Base-by-base conservation (phyloP, 2,888 invertebrate species). In the Creontiades dilutus region DNA sequence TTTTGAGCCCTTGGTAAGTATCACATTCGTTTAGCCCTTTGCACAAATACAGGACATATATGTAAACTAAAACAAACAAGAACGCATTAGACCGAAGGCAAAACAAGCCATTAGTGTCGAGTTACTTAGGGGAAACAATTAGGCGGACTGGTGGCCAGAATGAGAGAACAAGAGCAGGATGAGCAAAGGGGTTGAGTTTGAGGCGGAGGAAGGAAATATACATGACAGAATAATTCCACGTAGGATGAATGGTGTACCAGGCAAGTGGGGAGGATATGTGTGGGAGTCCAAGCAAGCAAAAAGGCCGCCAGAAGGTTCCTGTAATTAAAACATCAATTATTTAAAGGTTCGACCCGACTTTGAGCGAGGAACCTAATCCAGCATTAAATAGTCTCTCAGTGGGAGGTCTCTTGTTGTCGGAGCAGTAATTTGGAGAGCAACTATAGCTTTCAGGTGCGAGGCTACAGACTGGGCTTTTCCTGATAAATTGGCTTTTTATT, bases 21-120 rank as follows among this genome's bases (percentile, higher is more conserved):
- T 9, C 57, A 2, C 19, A 57, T 37, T n/a, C 37, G 37, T 37
- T 7, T 37, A 37, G 3, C 7, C 37, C 7, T 7, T 37, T 4
- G 37, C 37, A 37, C 37, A 37, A 37, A 37, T 37, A 37, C 7
- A 37, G 37, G 37, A 52, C 16, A 52, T 52, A 12, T 23, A 68
- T 68, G 68, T 68, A 68, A 27, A 68, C 16, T 68, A 23, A 82
- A 82, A 82, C 81, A 23, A 81, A 81, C 81, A 81, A 52, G 27
- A 82, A 23, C 48, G 27, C 82, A 82, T 82, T 82, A 82, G 82
- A 68, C 23, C 47, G 5, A 52, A 19, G 82, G 27, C 23, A 52
- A 82, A 82, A 23, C 82, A 52, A 19, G 27, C 82, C 82, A 82
- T 82, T 82, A 82, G 82, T 82, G 82, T 52, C 52, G 52, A 82